Base-by-base conservation (phyloP, 2,113 vertebrate species). In the Epinephelus lanceolatus region DNA sequence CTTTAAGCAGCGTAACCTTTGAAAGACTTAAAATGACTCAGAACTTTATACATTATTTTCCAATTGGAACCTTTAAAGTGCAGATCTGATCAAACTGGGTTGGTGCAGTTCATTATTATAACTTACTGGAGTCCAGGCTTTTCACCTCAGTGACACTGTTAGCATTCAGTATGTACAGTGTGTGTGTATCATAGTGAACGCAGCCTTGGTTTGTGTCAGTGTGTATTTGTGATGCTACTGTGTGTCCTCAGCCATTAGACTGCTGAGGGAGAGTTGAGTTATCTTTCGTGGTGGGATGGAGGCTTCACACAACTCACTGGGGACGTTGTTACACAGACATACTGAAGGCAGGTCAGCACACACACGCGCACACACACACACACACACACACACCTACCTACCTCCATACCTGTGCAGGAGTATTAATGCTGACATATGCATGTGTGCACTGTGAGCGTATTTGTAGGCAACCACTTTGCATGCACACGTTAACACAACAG, bases 241-340 rank as follows among this genome's bases (percentile, higher is more conserved):
- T 71, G 86, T 66, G 82, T 91, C 78, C 67, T 83, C 56, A 30
- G 72, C 49, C 68, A 80, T 89, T 81, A 90, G 81, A 27, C 83
- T 78, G 85, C 76, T 37, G 74, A 82, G 80, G 77, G 27, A 67
- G 66, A 3, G 66, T 74, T 2, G 45, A 57, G 80, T 85, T 86
- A 90, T 88, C 81, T 74, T 78, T 91, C 83, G 88, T 73, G 81
- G 82, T 77, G 87, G 88, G 87, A 77, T 63, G 59, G 71, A 86
- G 80, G 81, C 81, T 81, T 85, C 74, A n/a, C 81, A 74, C 81
- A 65, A 80, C 45, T 80, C 92, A 77, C 90, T 76, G 73, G 90
- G 92, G 88, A 92, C 47, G 78, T 92, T 88, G 83, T 91, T 91
- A 87, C 61, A 61, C 83, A 80, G 63, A 78, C 51, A 11, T 45